Base-by-base conservation (phyloP, 2,113 vertebrate species). In the Morone chrysops region DNA sequence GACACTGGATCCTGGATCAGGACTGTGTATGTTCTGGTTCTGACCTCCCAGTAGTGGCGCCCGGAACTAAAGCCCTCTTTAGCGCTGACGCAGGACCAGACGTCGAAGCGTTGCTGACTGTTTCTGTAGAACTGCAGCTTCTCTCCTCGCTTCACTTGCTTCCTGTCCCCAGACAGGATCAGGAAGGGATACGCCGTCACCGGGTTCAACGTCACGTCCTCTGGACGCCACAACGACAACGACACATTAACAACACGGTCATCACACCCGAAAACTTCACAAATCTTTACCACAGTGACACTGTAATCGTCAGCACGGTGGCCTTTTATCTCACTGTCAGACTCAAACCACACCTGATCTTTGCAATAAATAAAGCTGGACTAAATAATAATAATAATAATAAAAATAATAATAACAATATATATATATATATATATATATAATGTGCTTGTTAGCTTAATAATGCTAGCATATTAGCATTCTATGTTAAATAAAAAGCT, bases 1-100 rank as follows among this genome's bases (percentile, higher is more conserved):
- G 9, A n/a, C 18, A 2, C 17, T 11, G 31, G 70, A 6, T 7
- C 22, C 43, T 9, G 20, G 54, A 16, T 12, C 59, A 8, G 47
- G 4, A 0, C 51, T 1, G 38, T 10, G 13, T 2, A 8, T 1
- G 65, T 11, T 4, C 8, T 3, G 20, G 11, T 3, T 22, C 86
- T 70, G 8, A 93, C 94, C 94, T 96, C 95, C 96, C 96, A 96
- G 93, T 96, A 96, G 68, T 96, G 96, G 0, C 94, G 80, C 1
- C 96, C 96, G 0, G 89, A 62, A 61, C 25, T 40, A 74, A 86
- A 96, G 1, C 90, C 92, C 48, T 95, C 94, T 31, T 94, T 95
- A n/a, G 89, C 90, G 4, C 85, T 51, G 45, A 94, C 84, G 1
- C 95, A 96, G 81, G 94, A 94, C 94, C 95, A 96, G 4, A 95